Percentiles rank a stretch among this genome's conserved stretches.
These are phyloP conservation scores for Phorcus lineatus DNA, from an alignment of 2,888 invertebrate genomes.

Conservation along the genomic window DNA sequence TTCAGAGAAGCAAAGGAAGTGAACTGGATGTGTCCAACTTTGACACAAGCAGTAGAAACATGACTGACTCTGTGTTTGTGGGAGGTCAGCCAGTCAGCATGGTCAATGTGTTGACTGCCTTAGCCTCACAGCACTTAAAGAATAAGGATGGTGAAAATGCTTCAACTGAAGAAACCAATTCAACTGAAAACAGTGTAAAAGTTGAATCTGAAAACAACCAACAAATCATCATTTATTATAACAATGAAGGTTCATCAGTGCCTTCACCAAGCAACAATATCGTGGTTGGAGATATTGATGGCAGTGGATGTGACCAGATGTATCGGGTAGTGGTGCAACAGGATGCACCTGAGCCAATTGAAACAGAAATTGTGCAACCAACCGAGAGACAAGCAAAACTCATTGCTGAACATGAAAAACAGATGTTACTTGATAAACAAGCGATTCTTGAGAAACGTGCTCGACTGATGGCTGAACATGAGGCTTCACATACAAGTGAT, in stretches of 20 bases:
- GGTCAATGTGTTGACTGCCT: constrained; percentile 64
- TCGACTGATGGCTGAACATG: neutral
- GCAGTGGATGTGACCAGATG: constrained; percentile 22
- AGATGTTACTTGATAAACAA: neutral
- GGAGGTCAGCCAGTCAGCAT: constrained; percentile 40
- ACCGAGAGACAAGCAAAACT: constrained; percentile 30
- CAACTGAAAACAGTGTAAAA: neutral
- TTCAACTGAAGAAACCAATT: neutral
- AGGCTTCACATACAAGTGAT: neutral
- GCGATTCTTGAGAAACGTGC: neutral
- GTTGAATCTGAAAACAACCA: constrained; percentile 28
- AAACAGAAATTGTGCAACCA: constrained; percentile 19
- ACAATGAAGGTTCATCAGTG: constrained; percentile 32
- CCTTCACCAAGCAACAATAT: constrained; percentile 43
- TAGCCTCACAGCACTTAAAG: constrained; percentile 58
- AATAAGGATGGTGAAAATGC: constrained; percentile 15
- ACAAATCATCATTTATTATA: constrained; percentile 47
- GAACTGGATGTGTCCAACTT: neutral
- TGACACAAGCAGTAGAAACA: neutral
- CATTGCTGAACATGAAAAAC: constrained; percentile 22
- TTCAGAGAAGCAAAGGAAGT: neutral
- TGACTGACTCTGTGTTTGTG: neutral
- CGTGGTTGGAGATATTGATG: constrained; percentile 41
- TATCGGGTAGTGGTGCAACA: constrained; percentile 22
- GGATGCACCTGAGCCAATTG: constrained; percentile 2